These are phyloP conservation scores for Atherinosoma microstoma DNA, from an alignment of 2,797 vertebrate genomes.

Conservation along the genomic window DNA sequence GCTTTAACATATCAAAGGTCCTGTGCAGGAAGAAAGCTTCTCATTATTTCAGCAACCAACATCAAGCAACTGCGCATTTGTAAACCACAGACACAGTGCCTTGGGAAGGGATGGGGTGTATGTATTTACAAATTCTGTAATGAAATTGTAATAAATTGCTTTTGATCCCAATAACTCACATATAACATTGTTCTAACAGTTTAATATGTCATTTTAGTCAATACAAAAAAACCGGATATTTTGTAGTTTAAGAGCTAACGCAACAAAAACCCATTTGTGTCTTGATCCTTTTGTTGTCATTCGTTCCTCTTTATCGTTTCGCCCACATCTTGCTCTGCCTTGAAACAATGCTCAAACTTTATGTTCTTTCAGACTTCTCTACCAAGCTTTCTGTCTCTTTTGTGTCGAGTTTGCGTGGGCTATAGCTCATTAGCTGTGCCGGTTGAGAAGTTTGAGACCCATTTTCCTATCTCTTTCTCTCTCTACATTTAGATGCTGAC, in stretches of 20 bases:
- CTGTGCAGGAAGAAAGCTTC: conserved; percentile 59
- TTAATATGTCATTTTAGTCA: background rate
- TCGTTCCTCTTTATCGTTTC: conserved; percentile 16
- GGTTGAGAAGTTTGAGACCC: conserved; percentile 17
- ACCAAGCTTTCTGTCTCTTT: conserved; percentile 19
- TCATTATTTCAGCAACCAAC: conserved; percentile 71
- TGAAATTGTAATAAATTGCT: conserved; percentile 23
- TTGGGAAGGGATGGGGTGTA: background rate
- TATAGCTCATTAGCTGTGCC: conserved; percentile 69
- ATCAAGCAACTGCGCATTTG: conserved; percentile 60
- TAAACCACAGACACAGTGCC: conserved; percentile 16
- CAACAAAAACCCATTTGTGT: conserved; percentile 36
- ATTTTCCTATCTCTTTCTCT: conserved; percentile 10
- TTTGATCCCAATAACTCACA: conserved; percentile 10
- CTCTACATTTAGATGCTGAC: conserved; percentile 9
- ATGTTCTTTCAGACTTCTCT: conserved; percentile 41
- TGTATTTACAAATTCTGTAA: conserved; percentile 2
- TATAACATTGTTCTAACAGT: conserved; percentile 15
- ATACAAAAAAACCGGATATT: background rate
- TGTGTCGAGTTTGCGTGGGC: conserved; percentile 22
- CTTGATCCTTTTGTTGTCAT: conserved; percentile 22
- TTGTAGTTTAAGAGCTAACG: conserved; percentile 9
- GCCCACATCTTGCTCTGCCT: conserved; percentile 45
- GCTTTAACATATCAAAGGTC: conserved; percentile 81
- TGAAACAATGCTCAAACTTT: conserved; percentile 61